Base-by-base conservation (phyloP, 2,888 invertebrate genomes). In the Ditylenchus weischeri region DNA sequence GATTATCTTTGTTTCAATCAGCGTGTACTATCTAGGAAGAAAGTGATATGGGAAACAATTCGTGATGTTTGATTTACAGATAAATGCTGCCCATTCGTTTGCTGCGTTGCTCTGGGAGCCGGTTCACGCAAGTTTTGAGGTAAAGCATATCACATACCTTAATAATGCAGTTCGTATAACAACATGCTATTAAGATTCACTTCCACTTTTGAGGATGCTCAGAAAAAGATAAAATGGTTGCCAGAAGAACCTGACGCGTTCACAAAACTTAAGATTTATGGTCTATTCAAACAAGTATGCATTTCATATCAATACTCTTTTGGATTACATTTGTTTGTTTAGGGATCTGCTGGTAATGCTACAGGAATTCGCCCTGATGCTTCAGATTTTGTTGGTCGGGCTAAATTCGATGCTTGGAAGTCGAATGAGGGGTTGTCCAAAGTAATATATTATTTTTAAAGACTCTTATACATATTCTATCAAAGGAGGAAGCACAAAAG, bases 401-500 rank as follows among this genome's bases (percentile, higher is more conserved):
- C 87, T 3, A 88, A 88, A 77, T 88, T 86, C 86, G 85, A 85
- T 70, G 86, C 87, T 0, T 87, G 87, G 87, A 85, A 84, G 72
- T 77, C 78, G 50, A 76, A 87, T 18, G 86, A 86, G 43, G 83
- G 84, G 36, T 83, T 86, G 78, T 78, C 85, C n/a, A 81, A 86
- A 84, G 86, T 86, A 43, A 43, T n/a, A n/a, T n/a, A n/a, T n/a
- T n/a, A n/a, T 43, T 43, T 43, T 43, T 43, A 13, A 15, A 13
- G n/a, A n/a, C n/a, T n/a, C n/a, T n/a, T n/a, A n/a, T n/a, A n/a
- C n/a, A n/a, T n/a, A n/a, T n/a, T n/a, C n/a, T n/a, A n/a, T n/a
- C 61, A 0, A 70, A 86, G 85, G 86, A 86, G 64, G 86, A 86
- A 58, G 87, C 88, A 1, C 83, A 85, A 77, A 78, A 83, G 36